Evolutionary conservation across 2,113 vertebrate genomes (phyloP).

Genomic region (Atlantisia rogersi): DNA sequence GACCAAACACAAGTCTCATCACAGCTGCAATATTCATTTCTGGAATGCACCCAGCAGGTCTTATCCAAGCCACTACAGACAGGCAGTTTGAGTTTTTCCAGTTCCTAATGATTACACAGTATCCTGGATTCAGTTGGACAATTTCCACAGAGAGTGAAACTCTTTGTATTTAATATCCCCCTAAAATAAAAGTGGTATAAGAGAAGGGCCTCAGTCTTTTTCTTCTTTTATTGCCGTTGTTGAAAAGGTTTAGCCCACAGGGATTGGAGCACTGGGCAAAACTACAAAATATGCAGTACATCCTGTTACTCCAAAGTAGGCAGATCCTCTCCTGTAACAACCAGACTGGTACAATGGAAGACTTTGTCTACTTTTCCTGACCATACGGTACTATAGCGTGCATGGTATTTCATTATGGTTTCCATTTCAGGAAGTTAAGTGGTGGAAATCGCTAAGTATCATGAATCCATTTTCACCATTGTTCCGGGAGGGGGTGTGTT

Average conservation of each 20-base stretch:
- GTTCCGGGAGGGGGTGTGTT: background rate
- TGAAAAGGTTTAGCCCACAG: slow-evolving; percentile 60
- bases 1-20: slow-evolving; percentile 42
- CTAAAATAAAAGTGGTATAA: slow-evolving; percentile 59
- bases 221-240: slow-evolving; percentile 62
- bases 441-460: slow-evolving; percentile 39
- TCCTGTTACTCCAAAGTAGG: slow-evolving; percentile 51
- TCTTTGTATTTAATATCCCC: slow-evolving; percentile 63
- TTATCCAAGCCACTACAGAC: slow-evolving; percentile 64
- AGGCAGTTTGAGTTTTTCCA: slow-evolving; percentile 71
- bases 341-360: slow-evolving; percentile 51
- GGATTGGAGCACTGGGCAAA: slow-evolving; percentile 33
- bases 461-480: slow-evolving; percentile 43
- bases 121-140: slow-evolving; percentile 63
- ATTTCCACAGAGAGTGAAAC: slow-evolving; percentile 38
- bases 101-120: slow-evolving; percentile 71
- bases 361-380: slow-evolving; percentile 55
- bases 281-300: slow-evolving; percentile 59
- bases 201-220: slow-evolving; percentile 58
- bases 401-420: slow-evolving; percentile 45
- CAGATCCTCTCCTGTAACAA: slow-evolving; percentile 42
- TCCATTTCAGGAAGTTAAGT: slow-evolving; percentile 58
- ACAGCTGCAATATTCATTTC: slow-evolving; percentile 67
- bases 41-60: slow-evolving; percentile 60
- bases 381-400: background rate